Base-by-base conservation (phyloP, 2,113 vertebrate species). In the Cyphomyrus plagiostoma region DNA sequence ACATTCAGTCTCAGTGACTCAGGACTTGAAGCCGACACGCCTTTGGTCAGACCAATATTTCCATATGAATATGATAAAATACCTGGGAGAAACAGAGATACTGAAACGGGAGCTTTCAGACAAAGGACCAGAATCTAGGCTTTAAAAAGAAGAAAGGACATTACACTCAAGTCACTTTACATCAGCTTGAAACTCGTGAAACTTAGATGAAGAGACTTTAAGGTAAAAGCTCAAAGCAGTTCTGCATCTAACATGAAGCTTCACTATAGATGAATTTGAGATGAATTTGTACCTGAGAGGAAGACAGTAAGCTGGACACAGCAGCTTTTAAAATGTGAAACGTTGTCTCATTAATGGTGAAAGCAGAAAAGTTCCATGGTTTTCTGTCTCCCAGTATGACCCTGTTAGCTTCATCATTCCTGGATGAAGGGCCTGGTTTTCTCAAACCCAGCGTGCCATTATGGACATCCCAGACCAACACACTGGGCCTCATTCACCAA, bases 1-100 rank as follows among this genome's bases (percentile, higher is more conserved):
- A 30, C 30, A 62, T 30, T 49, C 52, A 88, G 30, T 87, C 56
- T 50, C 80, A 35, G 90, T 92, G 93, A 92, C 89, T 93, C 93
- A 88, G 91, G 90, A 86, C 46, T 90, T 90, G 21, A 90, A 90
- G 35, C 88, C 39, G 89, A 90, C 89, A 84, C 84, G 88, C 66
- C 56, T 80, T 39, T 82, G 9, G 48, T 35, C 26, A 52, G 66
- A 87, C 52, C 52, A 15, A 21, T 17, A 82, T 62, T 49, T 23
- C 62, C 53, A 9, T 66, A 9, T 53, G 39, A 82, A 66, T 48
- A 88, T 56, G 58, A 87, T 17, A 62, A 58, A 50, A 82, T 86
- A 90, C 53, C 89, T 84, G 66, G 83, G 88, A 91, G 91, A 91
- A 62, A 62, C 23, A 6, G 21, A n/a, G 23, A 3, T 26, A 4